phyloP scores from a whole-genome alignment of 2,888 invertebrate genomes.

The Amitus sp. region DNA sequence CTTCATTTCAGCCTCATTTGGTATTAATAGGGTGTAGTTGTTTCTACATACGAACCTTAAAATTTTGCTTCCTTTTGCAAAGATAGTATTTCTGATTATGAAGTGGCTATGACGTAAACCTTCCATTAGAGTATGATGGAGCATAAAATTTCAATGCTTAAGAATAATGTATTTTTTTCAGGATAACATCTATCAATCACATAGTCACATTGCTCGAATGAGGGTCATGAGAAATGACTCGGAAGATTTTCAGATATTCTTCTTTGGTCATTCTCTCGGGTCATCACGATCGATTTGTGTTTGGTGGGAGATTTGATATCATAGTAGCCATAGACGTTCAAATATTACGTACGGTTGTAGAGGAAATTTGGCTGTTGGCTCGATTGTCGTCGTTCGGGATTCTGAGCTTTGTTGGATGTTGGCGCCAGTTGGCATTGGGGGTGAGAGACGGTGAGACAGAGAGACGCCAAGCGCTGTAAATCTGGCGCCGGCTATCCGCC shows the following conservation, averaged over 20 bases:
- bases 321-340: not conserved
- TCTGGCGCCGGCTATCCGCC: slow-evolving; percentile 21
- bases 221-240: too few relatives aligned
- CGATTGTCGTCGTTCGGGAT: slow-evolving; percentile 1
- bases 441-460: slow-evolving; percentile 48
- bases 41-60: too few relatives aligned
- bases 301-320: not conserved
- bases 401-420: slow-evolving; percentile 50
- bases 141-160: too few relatives aligned
- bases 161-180: too few relatives aligned
- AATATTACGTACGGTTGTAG: not conserved
- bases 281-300: not conserved
- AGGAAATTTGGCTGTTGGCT: slow-evolving; percentile 12
- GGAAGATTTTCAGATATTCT: not conserved
- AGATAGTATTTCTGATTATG: too few relatives aligned
- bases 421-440: slow-evolving; percentile 49
- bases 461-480: slow-evolving; percentile 46
- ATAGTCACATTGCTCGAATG: too few relatives aligned
- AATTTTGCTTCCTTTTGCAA: too few relatives aligned
- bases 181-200: too few relatives aligned
- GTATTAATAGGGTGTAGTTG: too few relatives aligned
- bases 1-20: too few relatives aligned
- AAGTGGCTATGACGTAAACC: too few relatives aligned
- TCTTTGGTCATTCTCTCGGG: not conserved
- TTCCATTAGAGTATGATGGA: too few relatives aligned